These are phyloP conservation scores for Ochropacha duplaris DNA, from an alignment of 2,888 invertebrate species.

Conservation along the genomic window DNA sequence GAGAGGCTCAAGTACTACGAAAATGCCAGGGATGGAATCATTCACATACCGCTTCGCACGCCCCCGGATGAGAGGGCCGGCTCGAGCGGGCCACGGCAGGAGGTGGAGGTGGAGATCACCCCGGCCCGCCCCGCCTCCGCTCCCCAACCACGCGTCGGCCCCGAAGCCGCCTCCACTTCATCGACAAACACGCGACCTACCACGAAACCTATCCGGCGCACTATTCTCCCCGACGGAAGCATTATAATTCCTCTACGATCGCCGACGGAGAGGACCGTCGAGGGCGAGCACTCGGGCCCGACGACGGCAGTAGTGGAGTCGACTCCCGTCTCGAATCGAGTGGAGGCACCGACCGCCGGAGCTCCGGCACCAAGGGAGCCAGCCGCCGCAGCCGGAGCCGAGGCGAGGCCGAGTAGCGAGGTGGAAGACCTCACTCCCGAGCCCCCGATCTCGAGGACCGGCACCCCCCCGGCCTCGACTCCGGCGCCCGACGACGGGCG, in stretches of 20 bases:
- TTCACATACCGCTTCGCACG: constrained; percentile 89
- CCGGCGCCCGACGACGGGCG: constrained; percentile 26
- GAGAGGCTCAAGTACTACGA: constrained; percentile 84
- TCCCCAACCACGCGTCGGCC: constrained; percentile 34
- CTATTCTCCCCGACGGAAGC: constrained; percentile 81
- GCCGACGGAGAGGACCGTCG: constrained; percentile 62
- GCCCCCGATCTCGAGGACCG: constrained; percentile 3
- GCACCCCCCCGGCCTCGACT: constrained; percentile 11
- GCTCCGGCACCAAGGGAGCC: not conserved
- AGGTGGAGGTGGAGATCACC: constrained; percentile 22
- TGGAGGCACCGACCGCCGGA: not conserved
- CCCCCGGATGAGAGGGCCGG: constrained; percentile 85
- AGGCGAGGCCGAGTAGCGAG: constrained; percentile 8
- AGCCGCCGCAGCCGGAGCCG: constrained; percentile 14
- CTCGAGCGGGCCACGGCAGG: constrained; percentile 26
- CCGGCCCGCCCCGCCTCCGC: constrained; percentile 37
- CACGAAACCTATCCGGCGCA: constrained; percentile 55
- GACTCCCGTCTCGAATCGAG: not conserved
- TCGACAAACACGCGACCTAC: constrained; percentile 46
- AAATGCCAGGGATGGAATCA: constrained; percentile 84
- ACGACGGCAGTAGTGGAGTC: constrained; percentile 11
- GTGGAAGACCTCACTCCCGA: constrained; percentile 4
- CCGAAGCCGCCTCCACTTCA: constrained; percentile 46
- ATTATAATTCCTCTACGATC: constrained; percentile 81
- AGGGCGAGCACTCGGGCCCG: constrained; percentile 23